Percentiles rank a stretch among this genome's conserved stretches.
phyloP scores from a whole-genome alignment of 2,888 invertebrate genomes.

The Eupeodes luniger region DNA sequence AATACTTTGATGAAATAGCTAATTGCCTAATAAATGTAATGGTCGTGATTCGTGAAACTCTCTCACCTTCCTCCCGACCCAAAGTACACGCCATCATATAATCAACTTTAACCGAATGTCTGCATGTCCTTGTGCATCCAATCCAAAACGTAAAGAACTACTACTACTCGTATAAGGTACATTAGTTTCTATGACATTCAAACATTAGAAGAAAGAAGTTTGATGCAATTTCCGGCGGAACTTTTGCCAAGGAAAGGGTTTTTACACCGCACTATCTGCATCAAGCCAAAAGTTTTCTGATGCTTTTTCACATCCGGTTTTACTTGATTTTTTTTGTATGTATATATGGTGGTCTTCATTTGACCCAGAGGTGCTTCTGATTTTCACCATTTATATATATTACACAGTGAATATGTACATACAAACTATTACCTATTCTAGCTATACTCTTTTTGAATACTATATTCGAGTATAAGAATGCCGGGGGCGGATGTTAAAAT shows the following conservation, averaged over 20 bases:
- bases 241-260: conserved; percentile 23
- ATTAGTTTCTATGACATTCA: conserved; percentile 36
- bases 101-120: conserved; percentile 27
- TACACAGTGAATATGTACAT: not conserved
- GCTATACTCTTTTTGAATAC: not conserved
- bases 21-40: conserved; percentile 27
- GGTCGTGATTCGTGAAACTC: not conserved
- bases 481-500: conserved; percentile 59
- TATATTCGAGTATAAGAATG: not conserved
- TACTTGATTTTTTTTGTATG: conserved; percentile 29
- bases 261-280: not conserved
- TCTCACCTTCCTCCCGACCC: no score
- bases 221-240: conserved; percentile 64
- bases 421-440: not conserved
- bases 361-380: conserved; percentile 29
- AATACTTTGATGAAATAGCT: not conserved
- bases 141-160: not conserved
- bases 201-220: conserved; percentile 32
- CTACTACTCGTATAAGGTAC: not conserved
- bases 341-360: conserved; percentile 5
- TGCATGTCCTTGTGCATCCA: not conserved
- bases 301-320: conserved; percentile 59
- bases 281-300: conserved; percentile 50
- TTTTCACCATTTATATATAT: conserved; percentile 30
- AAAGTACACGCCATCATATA: not conserved